Evolutionary conservation across 1,140 invertebrate genomes (phyloP).

Genomic region (Drosophila tropicalis): DNA sequence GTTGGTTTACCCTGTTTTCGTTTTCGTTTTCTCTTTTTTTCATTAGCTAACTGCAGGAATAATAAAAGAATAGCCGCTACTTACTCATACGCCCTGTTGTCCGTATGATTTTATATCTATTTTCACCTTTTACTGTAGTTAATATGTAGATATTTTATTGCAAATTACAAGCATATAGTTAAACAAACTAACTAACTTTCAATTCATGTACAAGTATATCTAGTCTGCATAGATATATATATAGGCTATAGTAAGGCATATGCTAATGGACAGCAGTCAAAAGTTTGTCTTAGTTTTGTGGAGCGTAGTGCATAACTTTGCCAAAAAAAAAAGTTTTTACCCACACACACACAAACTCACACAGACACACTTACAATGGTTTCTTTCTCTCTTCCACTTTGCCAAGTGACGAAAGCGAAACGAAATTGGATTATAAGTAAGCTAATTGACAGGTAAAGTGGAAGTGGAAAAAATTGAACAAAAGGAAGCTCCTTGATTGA

Average conservation of each 20-base stretch:
- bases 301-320: slow-evolving; percentile 5
- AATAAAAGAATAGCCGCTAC: slow-evolving; percentile 71
- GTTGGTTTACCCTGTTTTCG: background rate
- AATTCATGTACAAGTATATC: background rate
- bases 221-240: background rate
- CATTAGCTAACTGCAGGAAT: slow-evolving; percentile 53
- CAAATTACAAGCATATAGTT: slow-evolving; percentile 3
- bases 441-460: slow-evolving; percentile 1
- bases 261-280: slow-evolving; percentile 15
- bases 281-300: slow-evolving; percentile 10
- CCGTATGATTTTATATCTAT: background rate
- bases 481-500: background rate
- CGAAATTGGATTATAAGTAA: slow-evolving; percentile 3
- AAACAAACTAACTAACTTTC: slow-evolving; percentile 15
- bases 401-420: background rate
- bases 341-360: background rate
- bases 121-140: slow-evolving; percentile 25
- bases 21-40: background rate
- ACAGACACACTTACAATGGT: background rate
- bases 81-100: slow-evolving; percentile 72
- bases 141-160: slow-evolving; percentile 7
- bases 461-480: background rate
- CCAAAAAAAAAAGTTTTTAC: slow-evolving; percentile 4
- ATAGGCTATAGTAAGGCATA: slow-evolving; percentile 5
- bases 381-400: background rate